These are phyloP conservation scores for Typhlomys cinereus DNA, from an alignment of 2,113 vertebrate genomes.

Conservation along the genomic window DNA sequence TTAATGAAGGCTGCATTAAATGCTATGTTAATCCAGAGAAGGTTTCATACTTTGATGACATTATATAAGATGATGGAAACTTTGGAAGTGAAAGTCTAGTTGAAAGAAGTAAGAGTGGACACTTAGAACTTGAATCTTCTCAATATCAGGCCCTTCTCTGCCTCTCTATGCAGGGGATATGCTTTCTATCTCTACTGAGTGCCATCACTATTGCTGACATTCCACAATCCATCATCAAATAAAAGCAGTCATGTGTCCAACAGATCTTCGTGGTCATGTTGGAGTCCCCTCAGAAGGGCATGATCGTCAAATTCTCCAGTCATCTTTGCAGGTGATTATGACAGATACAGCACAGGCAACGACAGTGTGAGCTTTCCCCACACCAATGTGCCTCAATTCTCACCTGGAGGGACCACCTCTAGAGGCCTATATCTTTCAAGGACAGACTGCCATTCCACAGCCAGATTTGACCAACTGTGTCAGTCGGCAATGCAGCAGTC, in stretches of 20 bases:
- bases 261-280: conserved; percentile 99
- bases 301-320: conserved; percentile 96
- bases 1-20: not conserved
- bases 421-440: not conserved
- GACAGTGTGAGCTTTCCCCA: too few species aligned
- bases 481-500: not conserved
- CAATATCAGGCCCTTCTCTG: too few species aligned
- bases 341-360: conserved; percentile 70
- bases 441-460: not conserved
- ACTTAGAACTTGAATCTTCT: too few species aligned
- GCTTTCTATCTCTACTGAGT: too few species aligned
- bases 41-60: not conserved
- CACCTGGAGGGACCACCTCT: not conserved
- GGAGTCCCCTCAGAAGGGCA: conserved; percentile 96
- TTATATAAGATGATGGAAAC: not conserved
- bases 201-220: conserved; percentile 97
- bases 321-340: conserved; percentile 95
- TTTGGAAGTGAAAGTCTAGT: not conserved
- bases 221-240: conserved; percentile 97
- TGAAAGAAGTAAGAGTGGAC: not conserved
- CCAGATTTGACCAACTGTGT: not conserved
- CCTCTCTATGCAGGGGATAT: too few species aligned
- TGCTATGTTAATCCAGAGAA: too few species aligned
- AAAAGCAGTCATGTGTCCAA: too few species aligned
- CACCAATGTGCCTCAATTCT: not conserved